phyloP scores from a whole-genome alignment of 2,888 invertebrate genomes.

The Drosophila tripunctata region DNA sequence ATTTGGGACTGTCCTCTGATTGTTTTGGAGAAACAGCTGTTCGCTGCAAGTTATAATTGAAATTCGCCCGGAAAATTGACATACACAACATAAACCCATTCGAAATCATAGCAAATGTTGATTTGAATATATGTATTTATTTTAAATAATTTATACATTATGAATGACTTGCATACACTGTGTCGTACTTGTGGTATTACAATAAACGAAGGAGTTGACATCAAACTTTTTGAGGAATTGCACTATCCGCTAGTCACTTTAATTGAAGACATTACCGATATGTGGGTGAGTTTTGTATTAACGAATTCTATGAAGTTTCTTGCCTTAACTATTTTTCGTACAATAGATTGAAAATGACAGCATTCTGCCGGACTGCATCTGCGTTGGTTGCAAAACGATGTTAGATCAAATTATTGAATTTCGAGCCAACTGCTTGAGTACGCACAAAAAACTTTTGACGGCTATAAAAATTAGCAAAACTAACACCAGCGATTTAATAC shows the following conservation, averaged over 20 bases:
- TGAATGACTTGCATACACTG: slow-evolving; percentile 27
- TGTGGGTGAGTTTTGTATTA: slow-evolving; percentile 39
- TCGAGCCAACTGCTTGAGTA: slow-evolving; percentile 49
- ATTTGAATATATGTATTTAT: neutral
- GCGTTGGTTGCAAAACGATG: slow-evolving; percentile 38
- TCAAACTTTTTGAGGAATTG: slow-evolving; percentile 39
- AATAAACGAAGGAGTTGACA: slow-evolving; percentile 10
- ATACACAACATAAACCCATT: neutral
- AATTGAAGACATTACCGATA: slow-evolving; percentile 59
- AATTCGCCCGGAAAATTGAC: slow-evolving; percentile 25
- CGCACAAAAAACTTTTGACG: slow-evolving; percentile 38
- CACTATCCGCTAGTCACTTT: slow-evolving; percentile 44
- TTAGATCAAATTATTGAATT: slow-evolving; percentile 40
- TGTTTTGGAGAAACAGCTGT: too few relatives aligned
- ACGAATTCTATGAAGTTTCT: too few relatives aligned
- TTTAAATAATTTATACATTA: too few relatives aligned
- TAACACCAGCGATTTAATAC: neutral
- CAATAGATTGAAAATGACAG: slow-evolving; percentile 45
- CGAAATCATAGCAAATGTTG: neutral
- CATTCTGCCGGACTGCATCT: slow-evolving; percentile 45
- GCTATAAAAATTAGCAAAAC: slow-evolving; percentile 11
- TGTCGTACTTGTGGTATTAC: slow-evolving; percentile 63
- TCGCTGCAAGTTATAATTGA: neutral
- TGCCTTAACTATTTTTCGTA: neutral
- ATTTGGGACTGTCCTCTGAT: too few relatives aligned